Conservation (phyloP, 2,888 invertebrate species). For the Zonitis immaculata region DNA sequence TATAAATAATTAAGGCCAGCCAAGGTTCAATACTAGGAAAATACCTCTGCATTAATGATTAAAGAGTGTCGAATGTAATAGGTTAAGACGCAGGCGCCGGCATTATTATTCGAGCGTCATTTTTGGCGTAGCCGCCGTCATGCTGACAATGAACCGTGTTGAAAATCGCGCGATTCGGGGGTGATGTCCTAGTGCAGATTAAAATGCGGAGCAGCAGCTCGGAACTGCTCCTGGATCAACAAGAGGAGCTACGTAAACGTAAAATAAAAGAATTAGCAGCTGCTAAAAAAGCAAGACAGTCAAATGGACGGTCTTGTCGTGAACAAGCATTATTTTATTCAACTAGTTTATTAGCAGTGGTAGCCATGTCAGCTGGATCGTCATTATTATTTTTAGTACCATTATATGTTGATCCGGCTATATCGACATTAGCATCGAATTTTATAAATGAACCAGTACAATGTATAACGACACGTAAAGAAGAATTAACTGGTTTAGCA, state of each 20-base stretch:
- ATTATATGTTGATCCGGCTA: conserved; percentile 65
- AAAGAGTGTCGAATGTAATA: conserved; percentile 26
- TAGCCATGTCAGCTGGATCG: conserved; percentile 67
- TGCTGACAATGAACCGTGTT: conserved; percentile 25
- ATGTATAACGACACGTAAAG: conserved; percentile 66
- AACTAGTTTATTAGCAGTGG: conserved; percentile 64
- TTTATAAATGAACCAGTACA: conserved; percentile 70
- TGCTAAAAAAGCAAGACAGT: conserved; percentile 46
- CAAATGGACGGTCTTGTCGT: conserved; percentile 55
- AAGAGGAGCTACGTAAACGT: conserved; percentile 63
- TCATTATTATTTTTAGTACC: conserved; percentile 70
- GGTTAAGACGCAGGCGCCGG: conserved; percentile 23
- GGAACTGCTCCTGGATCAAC: conserved; percentile 71
- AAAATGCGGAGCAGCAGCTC: conserved; percentile 71
- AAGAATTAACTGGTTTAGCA: conserved; percentile 67
- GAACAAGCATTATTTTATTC: conserved; percentile 68
- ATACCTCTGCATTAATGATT: conserved; percentile 25
- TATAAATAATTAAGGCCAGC: no score
- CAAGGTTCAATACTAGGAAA: neutral
- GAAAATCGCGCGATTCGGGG: conserved; percentile 20
- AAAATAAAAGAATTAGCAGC: conserved; percentile 56
- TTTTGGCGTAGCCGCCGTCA: conserved; percentile 20
- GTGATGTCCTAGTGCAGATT: conserved; percentile 44
- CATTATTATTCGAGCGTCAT: conserved; percentile 15
- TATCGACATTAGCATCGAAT: conserved; percentile 65